Base-by-base conservation (phyloP, 1,140 invertebrate genomes). In the Lysiphlebus fabarum region DNA sequence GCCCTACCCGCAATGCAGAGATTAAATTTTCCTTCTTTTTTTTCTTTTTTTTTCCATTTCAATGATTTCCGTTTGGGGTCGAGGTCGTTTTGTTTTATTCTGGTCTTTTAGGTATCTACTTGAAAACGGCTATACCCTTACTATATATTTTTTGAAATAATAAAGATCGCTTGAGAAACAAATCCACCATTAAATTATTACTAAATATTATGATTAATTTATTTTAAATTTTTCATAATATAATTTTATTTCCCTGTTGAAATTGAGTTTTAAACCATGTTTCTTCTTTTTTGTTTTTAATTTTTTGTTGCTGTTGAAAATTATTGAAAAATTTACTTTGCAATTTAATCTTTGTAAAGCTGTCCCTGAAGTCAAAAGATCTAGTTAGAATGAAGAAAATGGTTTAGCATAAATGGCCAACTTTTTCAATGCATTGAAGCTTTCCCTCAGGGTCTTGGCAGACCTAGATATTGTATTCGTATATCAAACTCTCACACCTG, bases 391-490 rank as follows among this genome's bases (percentile, higher is more conserved):
- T 62, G 58, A 44, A 54, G 17, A 70, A 64, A 67, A 70, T 67
- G 68, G 72, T 72, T 74, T 71, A 71, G 66, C 70, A 69, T 72
- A 70, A 73, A 70, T 68, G 70, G 64, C 61, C 62, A 69, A 70
- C 66, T 72, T 72, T 74, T 69, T 65, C 65, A 59, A 45, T 42
- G 63, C 49, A 62, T 62, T 59, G 57, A 65, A 61, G 59, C 58
- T 54, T 66, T 67, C 64, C 53, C 53, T 55, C 62, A 67, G 69
- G 69, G 51, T 53, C 17, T 38, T 64, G 63, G 64, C 63, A 33
- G 48, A 41, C 51, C 5, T 53, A 37, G 14, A 42, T 36, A 17
- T 14, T 53, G n/a, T 38, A 48, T 36, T 41, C 36, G 49, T 42
- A 38, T 53, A 59, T 58, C 59, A 41, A 55, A 53, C 51, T 8